phyloP scores from a whole-genome alignment of 2,888 invertebrate genomes.

The Netelia melanura region DNA sequence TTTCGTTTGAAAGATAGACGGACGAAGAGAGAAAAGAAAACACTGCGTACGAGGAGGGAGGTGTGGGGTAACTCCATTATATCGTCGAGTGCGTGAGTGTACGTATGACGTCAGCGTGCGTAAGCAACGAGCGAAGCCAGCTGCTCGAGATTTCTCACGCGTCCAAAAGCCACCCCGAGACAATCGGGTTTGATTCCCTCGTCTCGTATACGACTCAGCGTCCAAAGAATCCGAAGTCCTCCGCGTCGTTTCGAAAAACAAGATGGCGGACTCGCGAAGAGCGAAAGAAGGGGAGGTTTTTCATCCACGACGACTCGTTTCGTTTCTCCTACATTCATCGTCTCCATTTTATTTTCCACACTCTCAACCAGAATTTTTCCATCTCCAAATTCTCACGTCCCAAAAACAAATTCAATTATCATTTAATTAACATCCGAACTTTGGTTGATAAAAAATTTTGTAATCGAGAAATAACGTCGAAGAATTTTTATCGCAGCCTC shows the following conservation, averaged over 20 bases:
- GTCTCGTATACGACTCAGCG: conserved; percentile 54
- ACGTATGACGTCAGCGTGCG: conserved; percentile 66
- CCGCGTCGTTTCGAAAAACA: conserved; percentile 28
- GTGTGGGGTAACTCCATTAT: conserved; percentile 38
- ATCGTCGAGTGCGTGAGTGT: conserved; percentile 67
- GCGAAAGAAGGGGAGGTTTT: conserved; percentile 16
- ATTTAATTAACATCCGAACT: conserved; percentile 12
- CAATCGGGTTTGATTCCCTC: conserved; percentile 82
- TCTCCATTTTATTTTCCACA: conserved; percentile 12
- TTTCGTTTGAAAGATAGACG: conserved; percentile 16
- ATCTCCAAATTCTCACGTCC: neutral
- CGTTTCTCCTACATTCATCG: conserved; percentile 6
- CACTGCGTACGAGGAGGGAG: neutral
- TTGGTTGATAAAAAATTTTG: neutral
- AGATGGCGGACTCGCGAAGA: conserved; percentile 34
- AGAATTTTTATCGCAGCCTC: neutral
- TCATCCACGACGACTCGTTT: conserved; percentile 51
- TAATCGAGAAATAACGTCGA: neutral
- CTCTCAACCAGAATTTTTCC: conserved; percentile 18
- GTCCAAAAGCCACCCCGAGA: conserved; percentile 83
- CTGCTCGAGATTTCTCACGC: conserved; percentile 84
- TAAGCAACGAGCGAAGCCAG: conserved; percentile 73
- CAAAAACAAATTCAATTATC: conserved; percentile 33
- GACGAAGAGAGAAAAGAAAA: conserved; percentile 28
- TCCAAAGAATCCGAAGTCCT: conserved; percentile 48